A percentile compares a stretch with the other conserved stretches of the same genome.
Conservation (phyloP, 2,888 invertebrate genomes). For the Hydropsyche betteni region DNA sequence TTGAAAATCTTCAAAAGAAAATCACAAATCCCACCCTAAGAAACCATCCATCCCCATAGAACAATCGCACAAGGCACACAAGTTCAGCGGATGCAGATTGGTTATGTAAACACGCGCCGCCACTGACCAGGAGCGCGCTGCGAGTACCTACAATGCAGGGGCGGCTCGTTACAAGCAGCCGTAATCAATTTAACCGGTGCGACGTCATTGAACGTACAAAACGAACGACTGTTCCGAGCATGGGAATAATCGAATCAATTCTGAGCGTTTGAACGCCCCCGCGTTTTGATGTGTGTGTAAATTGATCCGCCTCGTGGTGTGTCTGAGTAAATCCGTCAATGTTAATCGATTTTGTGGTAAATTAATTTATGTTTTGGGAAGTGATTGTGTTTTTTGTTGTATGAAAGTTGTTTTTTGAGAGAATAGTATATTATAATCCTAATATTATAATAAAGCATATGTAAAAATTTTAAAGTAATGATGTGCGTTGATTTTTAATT, state of each 20-base stretch:
- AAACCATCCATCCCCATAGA: too few species aligned
- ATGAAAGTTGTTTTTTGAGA: background rate
- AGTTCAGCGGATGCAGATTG: conserved; percentile 42
- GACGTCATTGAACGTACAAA: background rate
- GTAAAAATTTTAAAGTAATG: too few species aligned
- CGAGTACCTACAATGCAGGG: conserved; percentile 44
- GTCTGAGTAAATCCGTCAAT: background rate
- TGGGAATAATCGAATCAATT: conserved; percentile 36
- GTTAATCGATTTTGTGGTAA: background rate
- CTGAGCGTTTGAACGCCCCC: conserved; percentile 33
- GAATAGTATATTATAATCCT: too few species aligned
- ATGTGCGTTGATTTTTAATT: too few species aligned
- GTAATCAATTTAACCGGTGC: background rate
- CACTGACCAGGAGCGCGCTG: conserved; percentile 47
- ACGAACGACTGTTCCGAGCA: background rate
- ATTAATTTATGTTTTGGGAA: conserved; percentile 1
- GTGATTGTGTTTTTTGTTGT: background rate
- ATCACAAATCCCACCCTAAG: too few species aligned
- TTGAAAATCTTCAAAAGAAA: too few species aligned
- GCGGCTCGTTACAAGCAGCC: too few species aligned
- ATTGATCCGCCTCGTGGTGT: too few species aligned
- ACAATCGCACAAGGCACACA: background rate
- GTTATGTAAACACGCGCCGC: conserved; percentile 40
- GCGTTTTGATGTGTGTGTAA: conserved; percentile 28
- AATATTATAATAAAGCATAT: too few species aligned